Base-by-base conservation (phyloP, 2,888 invertebrate genomes). In the Pristionchus japonicus region DNA sequence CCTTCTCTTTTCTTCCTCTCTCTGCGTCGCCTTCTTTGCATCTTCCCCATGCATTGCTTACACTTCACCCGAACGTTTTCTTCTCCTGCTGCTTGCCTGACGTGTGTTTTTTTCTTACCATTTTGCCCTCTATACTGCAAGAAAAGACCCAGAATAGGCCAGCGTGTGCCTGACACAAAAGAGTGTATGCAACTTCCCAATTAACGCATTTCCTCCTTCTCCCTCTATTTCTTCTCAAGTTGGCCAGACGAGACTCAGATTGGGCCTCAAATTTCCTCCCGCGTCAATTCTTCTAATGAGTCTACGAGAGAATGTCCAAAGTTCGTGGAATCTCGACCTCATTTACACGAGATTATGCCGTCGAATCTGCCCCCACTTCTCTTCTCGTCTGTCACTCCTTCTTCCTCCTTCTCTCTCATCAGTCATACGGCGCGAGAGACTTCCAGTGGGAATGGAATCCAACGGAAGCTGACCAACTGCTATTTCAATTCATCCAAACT, bases 401-500 rank as follows among this genome's bases (percentile, higher is more conserved):
- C 13, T 40, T 27, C 37, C 27, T n/a, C 27, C 23, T 27, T 23
- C 43, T 77, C 77, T 47, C 77, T 77, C 77, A 23, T 23, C 27
- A 43, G n/a, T 27, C 27, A 43, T 43, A 77, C n/a, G 37, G 4
- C 11, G 27, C 27, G 77, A 43, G 77, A 47, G 23, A 11, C 27
- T 17, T 9, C 43, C 20, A 27, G 13, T 13, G 77, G 47, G 77
- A 37, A 40, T 40, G 37, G 67, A 37, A 74, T 37, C 17, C 40
- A 77, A 27, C 77, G 43, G 43, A 77, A 47, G 77, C 43, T 37
- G 43, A 77, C 77, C 43, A 47, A 43, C 43, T 43, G 77, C 77
- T 77, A 47, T 77, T 77, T 43, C 77, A 47, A 77, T 77, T 77
- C 77, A 77, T 27, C 77, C 77, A 70, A 70, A 20, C 70, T 23